Evolutionary conservation across 1,140 invertebrate genomes (phyloP), one percentile per base, ranked within the genome.

Genomic region (Drosophila kepulauana): DNA sequence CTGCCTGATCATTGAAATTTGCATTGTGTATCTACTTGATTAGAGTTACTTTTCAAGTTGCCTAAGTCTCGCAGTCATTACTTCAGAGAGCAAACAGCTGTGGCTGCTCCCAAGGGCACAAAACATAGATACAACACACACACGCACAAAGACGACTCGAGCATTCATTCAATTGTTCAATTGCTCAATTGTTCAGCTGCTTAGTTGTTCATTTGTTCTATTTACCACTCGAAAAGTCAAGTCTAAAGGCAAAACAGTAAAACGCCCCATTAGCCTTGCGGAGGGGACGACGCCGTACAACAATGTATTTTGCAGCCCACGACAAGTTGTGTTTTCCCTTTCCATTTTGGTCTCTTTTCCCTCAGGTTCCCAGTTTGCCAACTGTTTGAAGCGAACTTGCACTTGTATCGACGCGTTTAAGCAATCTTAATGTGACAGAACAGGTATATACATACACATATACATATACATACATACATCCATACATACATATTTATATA

Each of bases 11-110:
- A 58, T 46, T 49, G 30, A 62, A 61, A 69, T 68, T 54, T 69
- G 45, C 67, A 49, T 62, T 64, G 73, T 71, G 28, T 66, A 73
- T 75, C 73, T 70, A 45, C 67, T 71, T 74, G 65, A 69, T 74
- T 68, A 68, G 71, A 57, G 54, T 61, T 56, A 62, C 71, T 62
- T 56, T 56, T 38, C 16, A 35, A 67, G 43, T 15, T 56, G 15
- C 38, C 54, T 11, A 16, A 71, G 61, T 28, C 20, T 25, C n/a
- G 41, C 41, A 15, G 30, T 64, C 59, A 70, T 70, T 70, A 64
- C 49, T 13, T 35, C 25, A 35, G 48, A 52, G 28, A 43, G 11
- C 58, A 38, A 52, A 62, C 66, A 69, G 6, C 38, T 63, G 67
- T 30, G 61, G 61, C 33, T 62, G 30, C 13, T 7, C 13, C 30